Evolutionary conservation across 2,797 vertebrate species (phyloP).

Genomic region (Glossophaga mutica): DNA sequence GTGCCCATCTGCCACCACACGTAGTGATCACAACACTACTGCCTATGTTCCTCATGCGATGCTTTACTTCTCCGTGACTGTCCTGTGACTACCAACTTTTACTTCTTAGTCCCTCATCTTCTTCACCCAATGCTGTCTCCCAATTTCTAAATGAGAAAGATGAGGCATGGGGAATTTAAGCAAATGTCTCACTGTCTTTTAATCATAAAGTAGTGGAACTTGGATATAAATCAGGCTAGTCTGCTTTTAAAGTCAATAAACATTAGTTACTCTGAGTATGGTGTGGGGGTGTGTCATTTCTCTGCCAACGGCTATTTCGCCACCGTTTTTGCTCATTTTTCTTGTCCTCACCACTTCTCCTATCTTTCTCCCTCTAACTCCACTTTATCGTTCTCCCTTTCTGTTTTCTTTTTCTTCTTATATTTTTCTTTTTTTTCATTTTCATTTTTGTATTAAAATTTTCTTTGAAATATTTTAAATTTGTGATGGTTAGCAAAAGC

Average conservation of each 20-base stretch:
- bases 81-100: background rate
- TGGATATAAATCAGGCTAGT: background rate
- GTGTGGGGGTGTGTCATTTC: background rate
- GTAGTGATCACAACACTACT: background rate
- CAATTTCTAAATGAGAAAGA: background rate
- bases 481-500: background rate
- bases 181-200: background rate
- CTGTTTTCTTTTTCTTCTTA: background rate
- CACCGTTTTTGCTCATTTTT: background rate
- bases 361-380: background rate
- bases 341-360: background rate
- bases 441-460: background rate
- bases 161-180: background rate
- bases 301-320: fast-evolving
- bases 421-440: background rate
- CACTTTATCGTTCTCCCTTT: background rate
- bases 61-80: background rate
- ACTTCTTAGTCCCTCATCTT: background rate
- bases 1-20: background rate
- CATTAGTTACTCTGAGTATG: fast-evolving
- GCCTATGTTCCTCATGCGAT: background rate
- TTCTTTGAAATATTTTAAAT: background rate
- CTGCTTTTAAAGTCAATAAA: background rate
- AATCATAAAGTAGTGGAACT: background rate
- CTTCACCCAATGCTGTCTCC: background rate